Conservation (phyloP, 2,113 vertebrate genomes). For the Clarias macrocephalus region DNA sequence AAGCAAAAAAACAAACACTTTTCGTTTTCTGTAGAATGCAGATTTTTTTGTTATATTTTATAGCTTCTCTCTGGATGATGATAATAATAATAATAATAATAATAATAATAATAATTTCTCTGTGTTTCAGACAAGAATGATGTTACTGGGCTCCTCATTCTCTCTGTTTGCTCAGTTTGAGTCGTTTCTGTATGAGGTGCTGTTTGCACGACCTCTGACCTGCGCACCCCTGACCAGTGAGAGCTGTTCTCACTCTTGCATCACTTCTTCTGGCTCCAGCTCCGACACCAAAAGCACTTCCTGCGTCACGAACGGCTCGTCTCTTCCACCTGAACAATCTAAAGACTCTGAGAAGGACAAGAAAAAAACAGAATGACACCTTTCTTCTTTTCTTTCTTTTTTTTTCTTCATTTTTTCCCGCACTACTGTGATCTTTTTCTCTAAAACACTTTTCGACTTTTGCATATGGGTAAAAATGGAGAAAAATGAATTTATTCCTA, state of each 20-base stretch:
- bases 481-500: not conserved
- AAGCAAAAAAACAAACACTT: not conserved
- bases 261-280: not conserved
- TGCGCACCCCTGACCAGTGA: constrained; percentile 65
- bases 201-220: constrained; percentile 75
- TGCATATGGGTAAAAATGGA: not conserved
- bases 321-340: not conserved
- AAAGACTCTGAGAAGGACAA: not conserved
- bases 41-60: not conserved
- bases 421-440: constrained; percentile 13
- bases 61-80: not conserved
- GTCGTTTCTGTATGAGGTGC: constrained; percentile 70
- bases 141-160: constrained; percentile 74
- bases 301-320: not conserved
- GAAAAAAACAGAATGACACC: constrained; percentile 13
- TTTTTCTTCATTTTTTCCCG: not conserved
- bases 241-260: constrained; percentile 2
- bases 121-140: constrained; percentile 79
- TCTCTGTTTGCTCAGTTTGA: constrained; percentile 79
- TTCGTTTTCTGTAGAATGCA: not conserved
- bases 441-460: not conserved
- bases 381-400: not conserved
- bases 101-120: not conserved
- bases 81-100: not conserved
- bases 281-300: constrained; percentile 12